phyloP scores from a whole-genome alignment of 2,797 vertebrate genomes.

The Gephyroberyx darwinii region DNA sequence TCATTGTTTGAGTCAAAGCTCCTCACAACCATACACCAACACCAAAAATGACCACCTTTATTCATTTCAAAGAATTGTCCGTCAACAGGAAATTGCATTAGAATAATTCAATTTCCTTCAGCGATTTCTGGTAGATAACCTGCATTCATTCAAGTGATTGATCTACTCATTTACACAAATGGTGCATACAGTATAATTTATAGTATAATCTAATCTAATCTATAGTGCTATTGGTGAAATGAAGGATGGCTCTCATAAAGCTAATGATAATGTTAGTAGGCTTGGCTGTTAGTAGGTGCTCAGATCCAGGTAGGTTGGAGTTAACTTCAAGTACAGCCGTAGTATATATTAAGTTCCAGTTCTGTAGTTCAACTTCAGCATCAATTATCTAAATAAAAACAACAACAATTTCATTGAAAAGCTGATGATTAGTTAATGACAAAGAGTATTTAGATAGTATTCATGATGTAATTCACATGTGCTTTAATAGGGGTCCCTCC shows the following conservation, averaged over 20 bases:
- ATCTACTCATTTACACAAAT: slow-evolving; percentile 10
- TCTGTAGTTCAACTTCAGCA: not conserved
- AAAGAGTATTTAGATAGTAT: not conserved
- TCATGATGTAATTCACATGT: not conserved
- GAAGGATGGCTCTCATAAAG: not conserved
- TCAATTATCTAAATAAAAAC: not conserved
- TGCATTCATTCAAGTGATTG: not conserved
- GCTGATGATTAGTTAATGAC: not conserved
- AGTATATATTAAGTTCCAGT: too few species aligned
- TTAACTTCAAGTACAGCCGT: too few species aligned
- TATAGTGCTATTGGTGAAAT: not conserved
- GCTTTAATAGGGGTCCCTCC: not conserved
- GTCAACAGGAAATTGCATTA: not conserved
- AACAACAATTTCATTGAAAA: not conserved
- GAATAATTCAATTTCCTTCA: not conserved
- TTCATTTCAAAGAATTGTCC: not conserved
- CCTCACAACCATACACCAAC: not conserved
- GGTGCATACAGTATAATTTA: not conserved
- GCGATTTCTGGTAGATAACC: slow-evolving; percentile 6
- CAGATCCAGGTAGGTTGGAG: not conserved
- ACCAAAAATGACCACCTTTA: not conserved
- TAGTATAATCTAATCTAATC: too few species aligned
- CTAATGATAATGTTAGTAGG: not conserved
- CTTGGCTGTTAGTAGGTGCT: too few species aligned
- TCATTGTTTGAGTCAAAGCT: not conserved